Percentiles rank a stretch among this genome's conserved stretches.
phyloP scores from a whole-genome alignment of 2,888 invertebrate genomes.

The Spodoptera exigua region DNA sequence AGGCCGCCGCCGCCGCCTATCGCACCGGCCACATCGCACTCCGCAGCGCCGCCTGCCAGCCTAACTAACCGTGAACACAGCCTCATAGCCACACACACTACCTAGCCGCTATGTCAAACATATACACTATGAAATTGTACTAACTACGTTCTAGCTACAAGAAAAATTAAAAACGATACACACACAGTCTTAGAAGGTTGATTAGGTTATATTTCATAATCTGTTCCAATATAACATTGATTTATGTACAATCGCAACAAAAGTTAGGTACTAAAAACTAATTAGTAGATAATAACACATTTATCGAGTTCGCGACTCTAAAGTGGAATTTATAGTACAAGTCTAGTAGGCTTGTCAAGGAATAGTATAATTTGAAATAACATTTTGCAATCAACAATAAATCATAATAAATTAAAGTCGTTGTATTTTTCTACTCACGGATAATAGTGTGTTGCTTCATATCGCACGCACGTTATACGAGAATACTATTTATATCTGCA shows the following conservation, averaged over 20 bases:
- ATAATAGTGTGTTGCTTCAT: slow-evolving; percentile 21
- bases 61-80: slow-evolving; percentile 65
- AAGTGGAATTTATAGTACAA: no score
- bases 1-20: slow-evolving; percentile 74
- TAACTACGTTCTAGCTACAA: slow-evolving; percentile 4
- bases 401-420: not conserved
- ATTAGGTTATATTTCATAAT: slow-evolving; percentile 7
- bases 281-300: slow-evolving; percentile 1
- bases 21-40: slow-evolving; percentile 65
- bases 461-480: slow-evolving; percentile 15
- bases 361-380: no score
- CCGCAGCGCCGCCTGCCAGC: slow-evolving; percentile 37
- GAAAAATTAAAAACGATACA: slow-evolving; percentile 29
- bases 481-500: slow-evolving; percentile 34
- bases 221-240: not conserved
- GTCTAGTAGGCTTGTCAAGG: no score
- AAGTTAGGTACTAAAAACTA: not conserved
- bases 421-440: slow-evolving; percentile 11
- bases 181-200: slow-evolving; percentile 6
- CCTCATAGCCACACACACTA: slow-evolving; percentile 47
- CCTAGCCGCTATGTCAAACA: slow-evolving; percentile 9
- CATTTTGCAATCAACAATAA: slow-evolving; percentile 12
- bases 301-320: no score
- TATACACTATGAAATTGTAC: slow-evolving; percentile 9
- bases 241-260: slow-evolving; percentile 5